A percentile compares a stretch with the other conserved stretches of the same genome.
These are phyloP conservation scores for Zonitis immaculata DNA, from an alignment of 2,888 invertebrate genomes.

Conservation along the genomic window DNA sequence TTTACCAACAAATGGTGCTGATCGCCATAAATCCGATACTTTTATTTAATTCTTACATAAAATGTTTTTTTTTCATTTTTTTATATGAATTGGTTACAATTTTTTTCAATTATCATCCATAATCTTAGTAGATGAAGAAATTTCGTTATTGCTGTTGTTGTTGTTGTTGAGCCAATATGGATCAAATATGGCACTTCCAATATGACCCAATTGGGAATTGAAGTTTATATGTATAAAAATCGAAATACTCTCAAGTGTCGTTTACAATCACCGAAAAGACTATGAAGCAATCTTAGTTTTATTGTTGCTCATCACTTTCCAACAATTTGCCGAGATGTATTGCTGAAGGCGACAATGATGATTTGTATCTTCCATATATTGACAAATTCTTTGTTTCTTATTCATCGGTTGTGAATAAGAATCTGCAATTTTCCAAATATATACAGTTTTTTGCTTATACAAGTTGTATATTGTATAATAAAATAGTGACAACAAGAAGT, in stretches of 20 bases:
- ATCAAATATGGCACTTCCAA: not conserved
- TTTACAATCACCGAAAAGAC: not conserved
- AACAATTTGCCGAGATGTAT: not conserved
- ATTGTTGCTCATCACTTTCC: constrained; percentile 14
- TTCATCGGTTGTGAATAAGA: too few relatives aligned
- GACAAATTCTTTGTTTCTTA: not conserved
- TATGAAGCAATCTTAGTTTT: constrained; percentile 6
- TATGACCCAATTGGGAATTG: not conserved
- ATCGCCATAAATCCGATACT: too few relatives aligned
- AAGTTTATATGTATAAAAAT: not conserved
- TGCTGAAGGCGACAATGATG: not conserved
- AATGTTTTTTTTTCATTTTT: too few relatives aligned
- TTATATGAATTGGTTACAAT: too few relatives aligned
- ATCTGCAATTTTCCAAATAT: too few relatives aligned
- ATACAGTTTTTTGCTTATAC: not conserved
- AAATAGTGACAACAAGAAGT: not conserved
- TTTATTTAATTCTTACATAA: too few relatives aligned
- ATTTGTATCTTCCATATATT: not conserved
- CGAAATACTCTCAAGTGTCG: not conserved
- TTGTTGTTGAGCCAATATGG: not conserved
- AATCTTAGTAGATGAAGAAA: too few relatives aligned
- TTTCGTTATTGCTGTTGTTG: too few relatives aligned
- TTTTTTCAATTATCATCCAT: too few relatives aligned
- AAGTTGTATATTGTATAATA: not conserved
- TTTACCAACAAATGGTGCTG: too few relatives aligned